Conservation (phyloP, 1,140 invertebrate species). For the Orchestia grillus region DNA sequence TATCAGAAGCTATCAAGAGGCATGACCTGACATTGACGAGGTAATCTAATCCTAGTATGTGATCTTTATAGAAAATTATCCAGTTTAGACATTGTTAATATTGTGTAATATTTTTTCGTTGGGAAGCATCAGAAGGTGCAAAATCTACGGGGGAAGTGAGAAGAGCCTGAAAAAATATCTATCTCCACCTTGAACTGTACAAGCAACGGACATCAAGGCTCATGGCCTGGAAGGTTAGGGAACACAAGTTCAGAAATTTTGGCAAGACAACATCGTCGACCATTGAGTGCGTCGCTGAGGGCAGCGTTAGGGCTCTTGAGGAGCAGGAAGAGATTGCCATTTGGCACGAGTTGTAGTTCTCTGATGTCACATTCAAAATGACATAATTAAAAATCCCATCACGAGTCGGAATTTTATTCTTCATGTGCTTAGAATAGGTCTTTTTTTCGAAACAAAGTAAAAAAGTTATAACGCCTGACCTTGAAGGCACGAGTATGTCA, state of each 20-base stretch:
- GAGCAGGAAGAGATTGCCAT: neutral
- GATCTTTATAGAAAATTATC: neutral
- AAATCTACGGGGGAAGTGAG: too few species aligned
- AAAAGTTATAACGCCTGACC: neutral
- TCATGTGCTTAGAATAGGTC: too few species aligned
- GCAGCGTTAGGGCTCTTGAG: neutral
- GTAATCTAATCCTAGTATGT: neutral
- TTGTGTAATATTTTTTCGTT: neutral
- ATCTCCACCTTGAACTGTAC: neutral
- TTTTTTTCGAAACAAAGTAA: neutral
- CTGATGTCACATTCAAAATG: neutral
- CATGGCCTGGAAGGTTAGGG: neutral
- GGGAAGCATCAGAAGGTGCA: too few species aligned
- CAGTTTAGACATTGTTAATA: neutral
- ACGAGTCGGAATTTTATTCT: neutral
- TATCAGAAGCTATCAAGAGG: too few species aligned
- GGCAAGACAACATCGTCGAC: neutral
- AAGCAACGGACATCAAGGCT: neutral
- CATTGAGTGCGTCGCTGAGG: neutral
- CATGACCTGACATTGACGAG: neutral
- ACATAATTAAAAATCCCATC: neutral
- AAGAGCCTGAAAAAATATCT: neutral
- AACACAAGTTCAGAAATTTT: neutral
- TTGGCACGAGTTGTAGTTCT: neutral
- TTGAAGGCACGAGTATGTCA: neutral